phyloP scores from a whole-genome alignment of 2,113 vertebrate species.

The Sigmodon hispidus region DNA sequence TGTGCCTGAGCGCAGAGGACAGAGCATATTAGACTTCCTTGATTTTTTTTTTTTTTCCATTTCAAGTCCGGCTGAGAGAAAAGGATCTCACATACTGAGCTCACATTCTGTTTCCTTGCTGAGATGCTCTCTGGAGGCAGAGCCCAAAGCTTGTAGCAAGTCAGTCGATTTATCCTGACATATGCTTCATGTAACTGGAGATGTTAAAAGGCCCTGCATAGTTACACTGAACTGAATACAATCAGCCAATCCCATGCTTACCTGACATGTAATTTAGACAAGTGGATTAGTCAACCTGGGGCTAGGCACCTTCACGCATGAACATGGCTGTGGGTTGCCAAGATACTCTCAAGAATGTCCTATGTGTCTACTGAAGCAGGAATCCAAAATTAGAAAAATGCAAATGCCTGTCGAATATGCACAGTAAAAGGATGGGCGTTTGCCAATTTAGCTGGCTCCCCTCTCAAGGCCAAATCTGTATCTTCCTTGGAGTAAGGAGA shows the following conservation, averaged over 20 bases:
- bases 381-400: constrained; percentile 81
- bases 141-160: constrained; percentile 70
- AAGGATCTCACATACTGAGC: constrained; percentile 44
- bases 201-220: constrained; percentile 53
- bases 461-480: constrained; percentile 17
- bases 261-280: constrained; percentile 65
- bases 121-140: constrained; percentile 52
- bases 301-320: constrained; percentile 63
- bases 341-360: constrained; percentile 66
- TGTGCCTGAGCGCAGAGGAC: neutral
- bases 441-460: constrained; percentile 65
- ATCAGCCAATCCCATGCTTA: constrained; percentile 64
- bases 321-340: constrained; percentile 69
- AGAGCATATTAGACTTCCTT: constrained; percentile 36
- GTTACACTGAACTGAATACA: constrained; percentile 46
- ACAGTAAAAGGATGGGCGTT: constrained; percentile 20
- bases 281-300: constrained; percentile 72
- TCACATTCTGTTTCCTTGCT: constrained; percentile 60
- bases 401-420: constrained; percentile 64
- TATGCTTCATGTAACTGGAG: constrained; percentile 66
- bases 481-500: constrained; percentile 38
- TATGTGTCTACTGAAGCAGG: constrained; percentile 71
- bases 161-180: constrained; percentile 69
- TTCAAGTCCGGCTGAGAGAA: constrained; percentile 55
- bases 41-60: constrained; percentile 59